These are phyloP conservation scores for Heteromyza rotundicornis DNA, from an alignment of 2,888 invertebrate genomes.

Conservation along the genomic window DNA sequence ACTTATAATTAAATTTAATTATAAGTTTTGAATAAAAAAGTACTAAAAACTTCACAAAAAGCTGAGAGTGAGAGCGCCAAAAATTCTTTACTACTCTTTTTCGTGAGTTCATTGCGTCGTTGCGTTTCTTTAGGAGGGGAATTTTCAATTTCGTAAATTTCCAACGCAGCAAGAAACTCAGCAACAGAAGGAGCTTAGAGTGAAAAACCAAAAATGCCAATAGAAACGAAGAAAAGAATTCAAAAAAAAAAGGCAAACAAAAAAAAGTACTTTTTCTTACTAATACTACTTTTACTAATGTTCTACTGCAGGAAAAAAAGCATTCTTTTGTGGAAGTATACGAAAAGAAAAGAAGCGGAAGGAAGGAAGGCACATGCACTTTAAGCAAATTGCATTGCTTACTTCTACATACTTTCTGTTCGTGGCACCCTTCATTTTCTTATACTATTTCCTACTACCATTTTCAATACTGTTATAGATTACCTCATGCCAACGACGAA, in stretches of 20 bases:
- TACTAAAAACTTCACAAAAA: neutral
- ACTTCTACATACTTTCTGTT: neutral
- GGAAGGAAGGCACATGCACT: slow-evolving; percentile 2
- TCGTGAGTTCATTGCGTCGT: too few relatives aligned
- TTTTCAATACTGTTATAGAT: neutral
- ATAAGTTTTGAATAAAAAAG: slow-evolving; percentile 15
- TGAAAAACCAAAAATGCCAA: neutral
- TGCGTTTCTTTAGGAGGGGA: neutral
- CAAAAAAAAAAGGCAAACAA: neutral
- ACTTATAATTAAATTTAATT: slow-evolving; percentile 27
- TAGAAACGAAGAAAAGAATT: neutral
- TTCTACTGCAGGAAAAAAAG: neutral
- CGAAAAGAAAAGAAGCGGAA: neutral
- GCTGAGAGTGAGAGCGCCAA: too few relatives aligned
- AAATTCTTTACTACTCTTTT: too few relatives aligned
- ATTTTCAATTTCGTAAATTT: neutral
- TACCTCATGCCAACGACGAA: neutral
- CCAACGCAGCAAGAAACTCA: too few relatives aligned
- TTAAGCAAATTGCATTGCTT: slow-evolving; percentile 21
- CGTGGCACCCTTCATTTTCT: neutral
- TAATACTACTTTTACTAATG: neutral
- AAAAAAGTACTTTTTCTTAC: too few relatives aligned
- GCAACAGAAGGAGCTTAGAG: too few relatives aligned
- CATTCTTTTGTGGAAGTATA: too few relatives aligned
- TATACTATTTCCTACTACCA: slow-evolving; percentile 2